Percentiles rank a stretch among this genome's conserved stretches.
phyloP scores from a whole-genome alignment of 2,888 invertebrate species.

The Lithodes maja region DNA sequence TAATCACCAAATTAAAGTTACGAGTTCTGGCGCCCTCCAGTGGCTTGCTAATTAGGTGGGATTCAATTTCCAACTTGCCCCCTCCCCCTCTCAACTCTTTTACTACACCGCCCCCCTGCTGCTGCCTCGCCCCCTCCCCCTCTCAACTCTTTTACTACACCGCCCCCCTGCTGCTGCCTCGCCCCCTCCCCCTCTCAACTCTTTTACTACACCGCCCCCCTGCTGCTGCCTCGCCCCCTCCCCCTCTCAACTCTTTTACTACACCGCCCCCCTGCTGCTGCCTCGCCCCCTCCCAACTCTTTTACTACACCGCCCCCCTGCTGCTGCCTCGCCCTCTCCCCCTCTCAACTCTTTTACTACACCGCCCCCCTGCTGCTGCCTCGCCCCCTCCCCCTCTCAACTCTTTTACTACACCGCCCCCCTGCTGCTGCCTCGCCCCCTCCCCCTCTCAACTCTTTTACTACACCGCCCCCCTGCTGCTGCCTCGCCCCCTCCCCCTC shows the following conservation, averaged over 20 bases:
- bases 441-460: background rate
- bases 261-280: no score
- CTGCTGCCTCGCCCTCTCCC: background rate
- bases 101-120: background rate
- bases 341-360: background rate
- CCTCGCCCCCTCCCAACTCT: no score
- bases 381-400: slow-evolving; percentile 12
- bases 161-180: no score
- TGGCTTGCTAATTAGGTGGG: slow-evolving; percentile 38
- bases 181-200: no score
- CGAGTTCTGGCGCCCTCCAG: slow-evolving; percentile 21
- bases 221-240: no score
- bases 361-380: background rate
- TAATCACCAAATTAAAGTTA: slow-evolving; percentile 45
- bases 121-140: no score
- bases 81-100: background rate
- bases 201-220: no score
- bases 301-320: no score
- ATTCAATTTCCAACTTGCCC: slow-evolving; percentile 25
- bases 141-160: no score
- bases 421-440: no score
- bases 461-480: background rate
- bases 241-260: no score
- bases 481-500: slow-evolving; percentile 19
- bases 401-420: background rate